These are phyloP conservation scores for Thysanoteuthis rhombus DNA, from an alignment of 2,888 invertebrate species.

Conservation along the genomic window DNA sequence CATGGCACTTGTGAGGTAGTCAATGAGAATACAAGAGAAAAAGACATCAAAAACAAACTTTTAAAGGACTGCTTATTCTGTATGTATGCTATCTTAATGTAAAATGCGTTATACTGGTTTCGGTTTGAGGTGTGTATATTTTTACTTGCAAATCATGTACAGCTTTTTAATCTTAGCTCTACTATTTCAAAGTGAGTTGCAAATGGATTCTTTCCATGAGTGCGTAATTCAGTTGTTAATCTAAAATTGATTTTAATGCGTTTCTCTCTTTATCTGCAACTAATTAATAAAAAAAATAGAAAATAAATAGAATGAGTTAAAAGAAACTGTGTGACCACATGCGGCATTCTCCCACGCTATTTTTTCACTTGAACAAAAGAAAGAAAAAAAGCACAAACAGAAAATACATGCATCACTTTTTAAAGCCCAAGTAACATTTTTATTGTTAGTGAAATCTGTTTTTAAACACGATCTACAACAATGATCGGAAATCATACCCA, in stretches of 20 bases:
- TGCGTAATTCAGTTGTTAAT: not conserved
- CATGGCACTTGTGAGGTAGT: too few relatives aligned
- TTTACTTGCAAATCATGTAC: not conserved
- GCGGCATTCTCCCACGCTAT: not conserved
- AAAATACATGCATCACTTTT: not conserved
- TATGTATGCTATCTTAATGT: too few relatives aligned
- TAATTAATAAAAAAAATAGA: not conserved
- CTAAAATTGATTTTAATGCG: not conserved
- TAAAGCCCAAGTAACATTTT: not conserved
- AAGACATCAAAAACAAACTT: too few relatives aligned
- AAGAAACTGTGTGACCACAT: too few relatives aligned
- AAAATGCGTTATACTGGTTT: too few relatives aligned
- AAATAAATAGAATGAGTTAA: too few relatives aligned
- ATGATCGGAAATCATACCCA: not conserved
- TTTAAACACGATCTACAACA: not conserved
- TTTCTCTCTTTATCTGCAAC: not conserved
- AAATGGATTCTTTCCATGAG: not conserved
- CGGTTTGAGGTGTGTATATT: too few relatives aligned
- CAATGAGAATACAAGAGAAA: too few relatives aligned
- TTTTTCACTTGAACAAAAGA: not conserved
- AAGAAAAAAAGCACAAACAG: too few relatives aligned
- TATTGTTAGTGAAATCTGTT: not conserved
- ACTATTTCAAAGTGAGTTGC: not conserved
- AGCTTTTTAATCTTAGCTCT: not conserved
- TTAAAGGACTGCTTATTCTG: too few relatives aligned